Evolutionary conservation across 2,797 vertebrate genomes (phyloP).

Genomic region (Centroberyx gerrardi): DNA sequence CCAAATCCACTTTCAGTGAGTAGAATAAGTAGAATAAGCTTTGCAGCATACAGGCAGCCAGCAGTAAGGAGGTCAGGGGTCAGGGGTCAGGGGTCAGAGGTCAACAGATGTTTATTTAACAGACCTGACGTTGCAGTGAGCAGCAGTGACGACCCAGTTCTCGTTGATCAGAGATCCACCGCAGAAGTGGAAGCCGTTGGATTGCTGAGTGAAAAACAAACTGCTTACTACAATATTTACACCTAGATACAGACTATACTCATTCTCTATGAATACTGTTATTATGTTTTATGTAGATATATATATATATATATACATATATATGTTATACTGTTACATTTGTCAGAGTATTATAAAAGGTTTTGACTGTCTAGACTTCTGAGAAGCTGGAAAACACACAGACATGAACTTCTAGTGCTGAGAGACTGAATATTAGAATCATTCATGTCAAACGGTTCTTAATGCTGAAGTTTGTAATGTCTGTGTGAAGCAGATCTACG

Average conservation of each 20-base stretch:
- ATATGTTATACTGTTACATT: not conserved
- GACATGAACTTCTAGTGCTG: too few relatives aligned
- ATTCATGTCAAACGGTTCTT: too few relatives aligned
- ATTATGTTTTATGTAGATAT: too few relatives aligned
- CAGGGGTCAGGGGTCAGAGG: not conserved
- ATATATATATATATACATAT: not conserved
- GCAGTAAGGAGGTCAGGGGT: not conserved
- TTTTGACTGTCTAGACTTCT: not conserved
- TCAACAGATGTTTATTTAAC: not conserved
- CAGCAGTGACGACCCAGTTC: conserved; percentile 87
- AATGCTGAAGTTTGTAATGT: not conserved
- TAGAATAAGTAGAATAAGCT: too few relatives aligned
- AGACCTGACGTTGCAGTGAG: conserved; percentile 78
- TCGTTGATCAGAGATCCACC: conserved; percentile 87
- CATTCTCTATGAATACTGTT: too few relatives aligned
- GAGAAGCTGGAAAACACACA: too few relatives aligned
- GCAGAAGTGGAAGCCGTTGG: conserved; percentile 85
- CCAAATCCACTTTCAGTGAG: too few relatives aligned
- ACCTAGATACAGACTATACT: conserved; percentile 78
- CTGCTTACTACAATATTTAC: not conserved
- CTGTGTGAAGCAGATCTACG: not conserved
- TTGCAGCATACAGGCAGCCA: too few relatives aligned
- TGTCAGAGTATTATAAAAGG: too few relatives aligned
- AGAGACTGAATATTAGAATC: too few relatives aligned
- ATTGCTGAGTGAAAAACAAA: conserved; percentile 74